A percentile compares a stretch with the other conserved stretches of the same genome.
phyloP scores from a whole-genome alignment of 2,888 invertebrate genomes.

The Mantis religiosa region DNA sequence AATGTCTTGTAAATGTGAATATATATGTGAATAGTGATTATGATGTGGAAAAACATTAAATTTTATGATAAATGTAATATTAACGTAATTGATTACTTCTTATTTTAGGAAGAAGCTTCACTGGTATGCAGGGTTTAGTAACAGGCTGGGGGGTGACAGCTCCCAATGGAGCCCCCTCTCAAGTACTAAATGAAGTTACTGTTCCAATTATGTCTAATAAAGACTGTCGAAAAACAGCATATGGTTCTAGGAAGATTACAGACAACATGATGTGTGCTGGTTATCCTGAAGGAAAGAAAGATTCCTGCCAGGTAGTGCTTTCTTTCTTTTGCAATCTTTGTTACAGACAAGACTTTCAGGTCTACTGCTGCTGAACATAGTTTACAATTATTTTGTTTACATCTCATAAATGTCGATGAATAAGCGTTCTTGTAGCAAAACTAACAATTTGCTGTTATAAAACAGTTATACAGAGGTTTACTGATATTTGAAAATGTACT shows the following conservation, averaged over 20 bases:
- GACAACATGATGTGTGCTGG: constrained; percentile 81
- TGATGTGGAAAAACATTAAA: too few relatives aligned
- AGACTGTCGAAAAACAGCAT: constrained; percentile 64
- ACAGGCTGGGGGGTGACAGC: constrained; percentile 76
- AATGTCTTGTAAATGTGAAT: too few relatives aligned
- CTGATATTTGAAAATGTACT: too few relatives aligned
- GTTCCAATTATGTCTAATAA: constrained; percentile 66
- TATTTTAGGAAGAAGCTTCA: constrained; percentile 43
- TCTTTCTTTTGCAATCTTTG: background rate
- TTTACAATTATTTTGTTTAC: too few relatives aligned
- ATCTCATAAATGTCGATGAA: too few relatives aligned
- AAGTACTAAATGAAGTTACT: constrained; percentile 67
- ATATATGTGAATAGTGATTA: too few relatives aligned
- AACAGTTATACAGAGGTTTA: too few relatives aligned
- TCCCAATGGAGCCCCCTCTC: constrained; percentile 66
- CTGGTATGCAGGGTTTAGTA: constrained; percentile 52
- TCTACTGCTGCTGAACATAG: too few relatives aligned
- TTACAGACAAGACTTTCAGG: background rate
- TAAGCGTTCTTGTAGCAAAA: too few relatives aligned
- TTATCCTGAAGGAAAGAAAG: constrained; percentile 64
- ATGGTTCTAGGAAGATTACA: constrained; percentile 63
- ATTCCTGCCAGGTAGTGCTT: constrained; percentile 63
- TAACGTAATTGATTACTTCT: background rate
- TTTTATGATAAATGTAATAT: too few relatives aligned
- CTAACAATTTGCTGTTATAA: too few relatives aligned